A percentile compares a stretch with the other conserved stretches of the same genome.
Conservation (phyloP, 2,797 vertebrate genomes). For the Leptodactylus fallax region DNA sequence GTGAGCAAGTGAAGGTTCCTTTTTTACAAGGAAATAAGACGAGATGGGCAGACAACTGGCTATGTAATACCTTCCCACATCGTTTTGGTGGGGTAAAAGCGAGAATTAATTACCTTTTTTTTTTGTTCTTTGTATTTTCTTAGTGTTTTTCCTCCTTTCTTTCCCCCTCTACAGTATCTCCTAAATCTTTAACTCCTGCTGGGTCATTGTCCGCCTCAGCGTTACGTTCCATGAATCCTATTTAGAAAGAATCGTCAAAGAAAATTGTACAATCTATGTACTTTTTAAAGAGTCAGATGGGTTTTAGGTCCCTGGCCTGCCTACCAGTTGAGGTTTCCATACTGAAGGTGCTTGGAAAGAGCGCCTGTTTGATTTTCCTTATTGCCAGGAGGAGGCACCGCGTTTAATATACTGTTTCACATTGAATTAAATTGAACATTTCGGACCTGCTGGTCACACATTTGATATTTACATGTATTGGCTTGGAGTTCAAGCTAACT, state of each 20-base stretch:
- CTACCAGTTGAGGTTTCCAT: constrained; percentile 86
- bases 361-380: constrained; percentile 78
- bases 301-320: constrained; percentile 77
- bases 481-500: constrained; percentile 84
- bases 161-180: constrained; percentile 64
- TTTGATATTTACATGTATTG: constrained; percentile 82
- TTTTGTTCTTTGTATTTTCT: constrained; percentile 70
- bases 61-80: constrained; percentile 84
- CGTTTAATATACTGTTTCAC: constrained; percentile 87
- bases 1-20: neutral
- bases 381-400: constrained; percentile 83
- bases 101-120: constrained; percentile 73
- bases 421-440: constrained; percentile 88
- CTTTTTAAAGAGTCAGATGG: constrained; percentile 66
- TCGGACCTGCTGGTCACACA: constrained; percentile 85
- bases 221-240: constrained; percentile 72
- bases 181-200: constrained; percentile 78
- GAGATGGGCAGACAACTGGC: constrained; percentile 74
- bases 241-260: constrained; percentile 55
- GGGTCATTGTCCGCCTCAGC: constrained; percentile 78
- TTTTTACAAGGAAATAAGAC: neutral
- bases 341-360: constrained; percentile 83
- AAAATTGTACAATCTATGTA: constrained; percentile 36
- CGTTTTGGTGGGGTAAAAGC: constrained; percentile 85
- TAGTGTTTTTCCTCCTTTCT: constrained; percentile 72